Conservation (phyloP, 2,888 invertebrate species). For the Elmis aenea region DNA sequence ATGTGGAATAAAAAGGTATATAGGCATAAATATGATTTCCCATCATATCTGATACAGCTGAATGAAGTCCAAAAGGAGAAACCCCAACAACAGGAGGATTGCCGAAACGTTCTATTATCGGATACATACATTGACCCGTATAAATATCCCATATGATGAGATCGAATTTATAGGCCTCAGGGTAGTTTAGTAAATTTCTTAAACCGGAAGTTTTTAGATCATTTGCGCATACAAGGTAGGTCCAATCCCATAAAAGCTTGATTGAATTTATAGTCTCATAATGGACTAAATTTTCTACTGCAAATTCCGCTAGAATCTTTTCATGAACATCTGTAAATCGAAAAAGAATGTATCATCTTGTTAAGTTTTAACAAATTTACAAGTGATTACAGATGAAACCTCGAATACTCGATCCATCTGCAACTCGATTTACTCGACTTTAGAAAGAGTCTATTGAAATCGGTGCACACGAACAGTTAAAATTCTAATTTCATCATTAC, state of each 20-base stretch:
- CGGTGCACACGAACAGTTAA: no score
- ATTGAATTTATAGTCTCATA: background rate
- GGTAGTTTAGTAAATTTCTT: slow-evolving; percentile 20
- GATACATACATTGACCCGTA: slow-evolving; percentile 22
- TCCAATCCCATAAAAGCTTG: background rate
- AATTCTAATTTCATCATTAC: no score
- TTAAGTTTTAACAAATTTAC: no score
- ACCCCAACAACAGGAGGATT: slow-evolving; percentile 24
- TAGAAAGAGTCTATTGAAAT: no score
- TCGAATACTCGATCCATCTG: no score
- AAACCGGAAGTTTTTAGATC: slow-evolving; percentile 18
- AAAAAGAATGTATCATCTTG: no score
- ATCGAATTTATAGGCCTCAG: slow-evolving; percentile 24
- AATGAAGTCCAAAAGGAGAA: slow-evolving; percentile 21
- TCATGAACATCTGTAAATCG: slow-evolving; percentile 3
- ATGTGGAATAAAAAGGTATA: slow-evolving; percentile 25
- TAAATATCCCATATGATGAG: slow-evolving; percentile 24
- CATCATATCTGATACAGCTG: slow-evolving; percentile 13
- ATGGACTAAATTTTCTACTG: background rate
- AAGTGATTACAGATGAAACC: no score
- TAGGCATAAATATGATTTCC: slow-evolving; percentile 25
- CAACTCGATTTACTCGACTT: no score
- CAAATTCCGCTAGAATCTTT: background rate
- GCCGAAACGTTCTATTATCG: slow-evolving; percentile 23
- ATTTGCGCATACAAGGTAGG: slow-evolving; percentile 7